phyloP scores from a whole-genome alignment of 2,797 vertebrate genomes.

The Geotrypetes seraphini region DNA sequence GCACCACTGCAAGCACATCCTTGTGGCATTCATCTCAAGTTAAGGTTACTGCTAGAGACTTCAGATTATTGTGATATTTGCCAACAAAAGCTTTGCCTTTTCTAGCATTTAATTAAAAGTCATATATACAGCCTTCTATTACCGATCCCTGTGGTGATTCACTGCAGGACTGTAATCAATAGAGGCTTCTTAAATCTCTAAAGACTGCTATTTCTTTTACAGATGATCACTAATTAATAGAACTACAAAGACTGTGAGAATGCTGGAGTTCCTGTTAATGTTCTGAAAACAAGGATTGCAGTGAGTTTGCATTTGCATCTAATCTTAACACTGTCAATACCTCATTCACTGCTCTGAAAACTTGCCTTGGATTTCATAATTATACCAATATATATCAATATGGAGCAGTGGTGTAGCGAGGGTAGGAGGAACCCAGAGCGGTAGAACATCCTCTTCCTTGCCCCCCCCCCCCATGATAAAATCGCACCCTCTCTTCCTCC shows the following conservation, averaged over 20 bases:
- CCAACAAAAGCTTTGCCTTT: slow-evolving; percentile 9
- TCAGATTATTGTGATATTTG: slow-evolving; percentile 2
- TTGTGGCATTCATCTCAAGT: slow-evolving; percentile 1
- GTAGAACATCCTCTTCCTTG: too few species aligned
- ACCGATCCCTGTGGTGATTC: not conserved
- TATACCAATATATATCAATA: too few species aligned
- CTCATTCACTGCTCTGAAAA: too few species aligned
- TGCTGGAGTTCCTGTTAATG: too few species aligned
- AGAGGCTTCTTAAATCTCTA: slow-evolving; percentile 6
- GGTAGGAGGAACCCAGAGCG: too few species aligned
- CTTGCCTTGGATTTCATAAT: too few species aligned
- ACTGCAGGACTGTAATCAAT: slow-evolving; percentile 9
- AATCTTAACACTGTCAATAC: too few species aligned
- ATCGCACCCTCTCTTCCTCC: too few species aligned
- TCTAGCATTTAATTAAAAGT: slow-evolving; percentile 27
- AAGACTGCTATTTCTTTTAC: slow-evolving; percentile 9
- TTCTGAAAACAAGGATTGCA: too few species aligned
- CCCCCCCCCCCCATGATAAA: too few species aligned
- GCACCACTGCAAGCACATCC: not conserved
- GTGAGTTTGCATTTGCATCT: too few species aligned
- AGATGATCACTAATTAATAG: slow-evolving; percentile 6
- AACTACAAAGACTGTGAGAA: not conserved
- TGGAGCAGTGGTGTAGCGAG: too few species aligned
- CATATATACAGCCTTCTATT: slow-evolving; percentile 5
- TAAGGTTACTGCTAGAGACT: slow-evolving; percentile 4